Percentiles rank a stretch among this genome's conserved stretches.
Evolutionary conservation across 2,113 vertebrate genomes (phyloP).

Genomic region (Nothoprocta perdicaria): DNA sequence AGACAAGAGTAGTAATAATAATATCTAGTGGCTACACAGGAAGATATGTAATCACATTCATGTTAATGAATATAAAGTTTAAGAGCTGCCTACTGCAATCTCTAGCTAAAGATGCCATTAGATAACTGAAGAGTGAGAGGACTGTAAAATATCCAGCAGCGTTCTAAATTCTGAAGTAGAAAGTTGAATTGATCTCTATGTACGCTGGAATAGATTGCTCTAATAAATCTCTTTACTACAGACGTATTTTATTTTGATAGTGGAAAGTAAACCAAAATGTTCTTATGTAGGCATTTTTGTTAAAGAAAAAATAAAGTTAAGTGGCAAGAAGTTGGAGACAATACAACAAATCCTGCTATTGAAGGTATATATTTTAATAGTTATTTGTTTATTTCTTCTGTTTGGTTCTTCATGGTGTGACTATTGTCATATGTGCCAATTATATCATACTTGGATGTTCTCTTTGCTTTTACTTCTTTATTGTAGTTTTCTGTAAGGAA

Average conservation of each 20-base stretch:
- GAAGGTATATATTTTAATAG: neutral
- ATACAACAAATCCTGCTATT: neutral
- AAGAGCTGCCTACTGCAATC: neutral
- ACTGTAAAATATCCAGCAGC: neutral
- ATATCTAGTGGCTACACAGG: neutral
- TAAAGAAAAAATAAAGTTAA: neutral
- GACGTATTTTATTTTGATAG: slow-evolving; percentile 1
- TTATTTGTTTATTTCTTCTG: neutral
- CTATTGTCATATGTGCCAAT: neutral
- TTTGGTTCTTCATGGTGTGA: neutral
- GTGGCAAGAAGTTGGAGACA: neutral
- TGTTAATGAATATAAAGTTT: neutral
- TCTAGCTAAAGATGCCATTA: neutral
- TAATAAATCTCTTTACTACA: slow-evolving; percentile 24
- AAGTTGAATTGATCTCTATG: slow-evolving; percentile 22
- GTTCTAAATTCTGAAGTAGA: neutral
- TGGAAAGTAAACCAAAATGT: neutral
- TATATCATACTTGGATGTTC: neutral
- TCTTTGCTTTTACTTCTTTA: neutral
- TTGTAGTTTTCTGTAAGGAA: neutral
- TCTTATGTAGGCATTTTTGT: neutral
- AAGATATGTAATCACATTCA: neutral
- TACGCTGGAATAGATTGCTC: neutral
- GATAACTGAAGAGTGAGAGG: neutral
- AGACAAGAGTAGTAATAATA: neutral